Percentiles rank a stretch among this genome's conserved stretches.
These are phyloP conservation scores for Campylorhamphus procurvoides DNA, from an alignment of 2,113 vertebrate genomes.

Conservation along the genomic window DNA sequence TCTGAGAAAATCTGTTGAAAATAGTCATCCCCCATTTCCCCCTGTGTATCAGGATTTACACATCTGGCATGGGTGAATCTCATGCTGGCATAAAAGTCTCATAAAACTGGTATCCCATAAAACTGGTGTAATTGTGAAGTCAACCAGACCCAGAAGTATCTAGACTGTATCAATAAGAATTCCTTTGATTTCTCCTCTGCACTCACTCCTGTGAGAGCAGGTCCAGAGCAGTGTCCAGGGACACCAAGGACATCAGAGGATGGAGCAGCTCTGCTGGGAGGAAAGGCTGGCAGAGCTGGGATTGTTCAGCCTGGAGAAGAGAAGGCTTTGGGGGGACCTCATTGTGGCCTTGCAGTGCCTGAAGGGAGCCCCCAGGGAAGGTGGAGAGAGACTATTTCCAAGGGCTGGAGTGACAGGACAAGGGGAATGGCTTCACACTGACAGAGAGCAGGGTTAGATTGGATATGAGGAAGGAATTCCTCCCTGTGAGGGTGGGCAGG, in stretches of 20 bases:
- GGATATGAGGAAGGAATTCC: fast-evolving
- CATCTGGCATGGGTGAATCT: neutral
- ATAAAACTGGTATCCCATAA: neutral
- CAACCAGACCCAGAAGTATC: neutral
- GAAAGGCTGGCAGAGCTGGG: neutral
- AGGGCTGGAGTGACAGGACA: neutral
- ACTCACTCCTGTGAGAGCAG: neutral
- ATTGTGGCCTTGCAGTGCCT: neutral
- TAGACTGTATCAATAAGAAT: neutral
- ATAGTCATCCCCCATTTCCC: neutral
- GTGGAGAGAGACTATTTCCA: neutral
- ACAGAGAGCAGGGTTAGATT: fast-evolving
- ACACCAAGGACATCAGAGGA: neutral
- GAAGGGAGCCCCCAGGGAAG: neutral
- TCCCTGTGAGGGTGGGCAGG: too few relatives aligned
- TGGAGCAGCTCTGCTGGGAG: neutral
- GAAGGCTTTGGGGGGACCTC: neutral
- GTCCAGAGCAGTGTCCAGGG: neutral
- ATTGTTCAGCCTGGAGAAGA: neutral
- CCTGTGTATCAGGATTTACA: neutral
- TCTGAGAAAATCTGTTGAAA: neutral
- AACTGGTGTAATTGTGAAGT: neutral
- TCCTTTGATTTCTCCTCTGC: neutral
- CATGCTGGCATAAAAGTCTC: neutral
- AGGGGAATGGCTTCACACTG: fast-evolving